phyloP scores from a whole-genome alignment of 2,888 invertebrate genomes.

The Craniophora ligustri region DNA sequence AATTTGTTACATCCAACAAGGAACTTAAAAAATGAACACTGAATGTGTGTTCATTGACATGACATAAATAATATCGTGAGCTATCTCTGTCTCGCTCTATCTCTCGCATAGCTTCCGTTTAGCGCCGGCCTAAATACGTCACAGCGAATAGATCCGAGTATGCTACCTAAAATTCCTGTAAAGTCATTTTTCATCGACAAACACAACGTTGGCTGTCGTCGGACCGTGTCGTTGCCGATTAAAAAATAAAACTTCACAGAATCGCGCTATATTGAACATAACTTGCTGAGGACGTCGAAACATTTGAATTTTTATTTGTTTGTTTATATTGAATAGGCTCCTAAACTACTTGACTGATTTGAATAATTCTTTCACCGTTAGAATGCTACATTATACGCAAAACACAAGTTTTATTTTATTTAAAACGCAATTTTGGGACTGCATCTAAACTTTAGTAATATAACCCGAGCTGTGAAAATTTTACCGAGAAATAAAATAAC shows the following conservation, averaged over 20 bases:
- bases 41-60: background rate
- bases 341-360: too few species aligned
- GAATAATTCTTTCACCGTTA: too few species aligned
- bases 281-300: constrained; percentile 31
- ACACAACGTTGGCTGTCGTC: constrained; percentile 49
- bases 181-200: constrained; percentile 68
- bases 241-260: constrained; percentile 60
- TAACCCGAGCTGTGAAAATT: too few species aligned
- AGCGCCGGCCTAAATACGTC: constrained; percentile 27
- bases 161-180: constrained; percentile 64
- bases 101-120: constrained; percentile 34
- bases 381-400: too few species aligned
- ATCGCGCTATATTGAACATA: constrained; percentile 39
- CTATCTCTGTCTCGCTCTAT: too few species aligned
- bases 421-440: too few species aligned
- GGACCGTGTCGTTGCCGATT: constrained; percentile 48
- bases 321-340: too few species aligned
- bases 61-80: constrained; percentile 12
- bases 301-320: too few species aligned
- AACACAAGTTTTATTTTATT: too few species aligned
- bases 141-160: constrained; percentile 36
- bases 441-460: too few species aligned
- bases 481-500: too few species aligned
- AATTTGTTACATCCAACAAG: constrained; percentile 20
- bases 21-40: constrained; percentile 14